Evolutionary conservation across 2,797 vertebrate genomes (phyloP), one percentile per base, ranked within the genome.

Genomic region (Cyprinodon diabolis): DNA sequence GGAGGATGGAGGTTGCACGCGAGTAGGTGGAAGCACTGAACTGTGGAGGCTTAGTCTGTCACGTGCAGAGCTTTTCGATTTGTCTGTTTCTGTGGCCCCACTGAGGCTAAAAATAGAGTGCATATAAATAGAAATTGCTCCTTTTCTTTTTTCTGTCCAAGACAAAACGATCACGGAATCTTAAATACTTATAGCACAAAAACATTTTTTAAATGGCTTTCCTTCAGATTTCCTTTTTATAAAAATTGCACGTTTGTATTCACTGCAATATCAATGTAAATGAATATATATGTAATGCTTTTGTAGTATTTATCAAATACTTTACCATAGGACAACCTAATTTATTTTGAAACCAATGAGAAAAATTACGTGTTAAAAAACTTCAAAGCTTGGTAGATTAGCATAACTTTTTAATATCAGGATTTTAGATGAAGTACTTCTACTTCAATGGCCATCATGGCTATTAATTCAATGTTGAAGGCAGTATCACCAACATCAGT

Each of bases 61-160:
- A 91, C 88, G 88, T 92, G 92, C 65, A 6, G 76, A 3, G 54
- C 78, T 82, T 89, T 86, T 85, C 74, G 84, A 86, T 86, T 87
- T 86, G 95, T 95, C 72, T 97, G 97, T 93, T 96, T 97, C 9
- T 96, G 95, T 74, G 96, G 96, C 4, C 97, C 96, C 37, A 92
- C 96, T 40, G 96, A 95, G 82, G 96, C 95, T 84, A 98, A 98
- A 93, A 98, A 98, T 91, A 96, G 95, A 82, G 3, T 0, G 74
- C 30, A 71, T 88, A 88, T 79, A 89, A 92, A 92, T 91, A 91
- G 91, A 89, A 57, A 56, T 25, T 9, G 58, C 73, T 72, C 66
- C n/a, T 78, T 56, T 78, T 85, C 23, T 72, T 76, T 69, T 65
- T 72, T 71, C 74, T 76, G 74, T 74, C 80, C 80, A 79, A 52